Base-by-base conservation (phyloP, 2,888 invertebrate species). In the Lepidochrysops patricia region DNA sequence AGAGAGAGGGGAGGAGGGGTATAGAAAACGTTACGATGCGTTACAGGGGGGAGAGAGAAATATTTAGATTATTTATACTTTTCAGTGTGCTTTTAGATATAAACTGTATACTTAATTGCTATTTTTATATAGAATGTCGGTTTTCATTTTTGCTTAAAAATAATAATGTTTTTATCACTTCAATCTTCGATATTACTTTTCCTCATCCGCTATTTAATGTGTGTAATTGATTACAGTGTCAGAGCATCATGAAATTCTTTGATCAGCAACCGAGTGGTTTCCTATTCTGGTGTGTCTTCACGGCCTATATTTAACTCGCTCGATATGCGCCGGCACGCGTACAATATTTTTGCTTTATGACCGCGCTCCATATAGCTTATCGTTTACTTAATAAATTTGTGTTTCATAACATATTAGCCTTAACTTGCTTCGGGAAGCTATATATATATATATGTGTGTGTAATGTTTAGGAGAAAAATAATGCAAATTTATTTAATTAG, bases 251-350 rank as follows among this genome's bases (percentile, higher is more conserved):
- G 66, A 68, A 66, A 66, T 62, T 65, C 66, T 71, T 72, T 72
- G 71, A 77, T 76, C 70, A 68, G 63, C 71, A 66, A 72, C 72
- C 73, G 70, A 77, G 75, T 73, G 72, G 72, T 75, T 82, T 80
- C 84, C 81, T 80, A 82, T 82, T 82, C 69, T 79, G 82, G 80
- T 80, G 78, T 81, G 82, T 82, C 83, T 80, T 77, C 67, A 61
- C 70, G 70, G 71, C 71, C 79, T 87, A 87, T 87, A 85, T 87
- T 82, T 84, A 81, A 66, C 72, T 62, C 57, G 62, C 67, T 68
- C 69, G 74, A 76, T 72, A 82, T 82, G 83, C 82, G 75, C 66
- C 75, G 80, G 77, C 84, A 84, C 86, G 82, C 76, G 75, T 71
- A 67, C 77, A 76, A 76, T 78, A 76, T 80, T 75, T 75, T 72